These are phyloP conservation scores for Carcina quercana DNA, from an alignment of 2,888 invertebrate species.

Conservation along the genomic window DNA sequence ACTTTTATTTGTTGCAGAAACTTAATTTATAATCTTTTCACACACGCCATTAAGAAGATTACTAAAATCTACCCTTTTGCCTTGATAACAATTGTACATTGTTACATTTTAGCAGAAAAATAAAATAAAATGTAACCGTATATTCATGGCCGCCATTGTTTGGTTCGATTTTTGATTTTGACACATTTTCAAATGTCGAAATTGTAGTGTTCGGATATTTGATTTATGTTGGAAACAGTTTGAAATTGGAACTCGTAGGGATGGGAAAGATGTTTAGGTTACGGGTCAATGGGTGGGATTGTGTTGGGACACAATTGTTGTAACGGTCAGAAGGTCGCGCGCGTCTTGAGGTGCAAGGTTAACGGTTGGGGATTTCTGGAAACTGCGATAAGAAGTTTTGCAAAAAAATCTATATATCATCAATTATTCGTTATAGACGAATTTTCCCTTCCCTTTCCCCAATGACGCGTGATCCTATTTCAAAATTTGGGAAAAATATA, in stretches of 20 bases:
- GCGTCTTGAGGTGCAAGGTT: constrained; percentile 55
- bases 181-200: constrained; percentile 60
- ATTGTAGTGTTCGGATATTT: constrained; percentile 54
- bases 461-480: no score
- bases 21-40: constrained; percentile 76
- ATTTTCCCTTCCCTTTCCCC: no score
- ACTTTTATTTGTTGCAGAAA: constrained; percentile 74
- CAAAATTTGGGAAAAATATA: no score
- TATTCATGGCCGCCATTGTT: constrained; percentile 44
- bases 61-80: constrained; percentile 71
- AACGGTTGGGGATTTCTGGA: no score
- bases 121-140: constrained; percentile 64
- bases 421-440: no score
- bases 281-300: constrained; percentile 60
- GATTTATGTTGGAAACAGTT: constrained; percentile 62
- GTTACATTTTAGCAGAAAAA: constrained; percentile 54
- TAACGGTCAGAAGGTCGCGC: constrained; percentile 64
- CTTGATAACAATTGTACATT: constrained; percentile 68
- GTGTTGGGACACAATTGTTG: constrained; percentile 40
- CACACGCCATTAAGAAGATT: constrained; percentile 74
- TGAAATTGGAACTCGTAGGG: constrained; percentile 35
- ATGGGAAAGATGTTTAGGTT: constrained; percentile 55
- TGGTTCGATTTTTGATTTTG: constrained; percentile 53
- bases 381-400: no score
- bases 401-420: no score